These are phyloP conservation scores for Agapornis roseicollis DNA, from an alignment of 2,113 vertebrate species.

Conservation along the genomic window DNA sequence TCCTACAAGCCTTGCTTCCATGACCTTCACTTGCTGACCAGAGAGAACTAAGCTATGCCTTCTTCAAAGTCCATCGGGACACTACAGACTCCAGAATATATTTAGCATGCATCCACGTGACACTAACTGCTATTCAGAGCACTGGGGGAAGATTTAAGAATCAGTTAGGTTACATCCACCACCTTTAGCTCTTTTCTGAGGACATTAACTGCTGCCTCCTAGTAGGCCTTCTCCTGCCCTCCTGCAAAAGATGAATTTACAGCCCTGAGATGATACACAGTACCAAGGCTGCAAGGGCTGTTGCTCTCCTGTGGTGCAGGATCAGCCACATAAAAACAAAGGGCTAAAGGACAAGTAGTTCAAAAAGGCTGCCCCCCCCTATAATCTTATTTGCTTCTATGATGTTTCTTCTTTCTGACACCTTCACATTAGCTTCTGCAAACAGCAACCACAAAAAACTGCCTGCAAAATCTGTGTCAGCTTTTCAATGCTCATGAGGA, in stretches of 20 bases:
- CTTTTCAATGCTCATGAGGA: neutral
- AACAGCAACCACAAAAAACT: neutral
- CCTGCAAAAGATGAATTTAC: neutral
- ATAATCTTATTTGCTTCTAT: neutral
- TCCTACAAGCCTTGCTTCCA: neutral
- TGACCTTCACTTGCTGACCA: neutral
- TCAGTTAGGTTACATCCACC: neutral
- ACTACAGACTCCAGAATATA: neutral
- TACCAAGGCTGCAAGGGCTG: neutral
- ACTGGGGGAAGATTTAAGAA: neutral
- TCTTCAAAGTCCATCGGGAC: neutral
- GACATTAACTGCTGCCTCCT: neutral
- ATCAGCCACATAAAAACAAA: neutral
- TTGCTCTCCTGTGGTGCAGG: neutral
- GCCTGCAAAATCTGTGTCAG: neutral
- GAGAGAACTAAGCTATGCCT: neutral
- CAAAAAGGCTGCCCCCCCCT: neutral
- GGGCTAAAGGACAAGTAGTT: neutral
- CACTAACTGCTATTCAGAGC: neutral
- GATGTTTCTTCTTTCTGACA: neutral
- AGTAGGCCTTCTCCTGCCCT: neutral
- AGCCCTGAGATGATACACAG: neutral
- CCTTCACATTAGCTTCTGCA: neutral
- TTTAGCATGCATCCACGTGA: constrained; percentile 31
- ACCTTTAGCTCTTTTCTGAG: neutral